Base-by-base conservation (phyloP, 1,140 invertebrate genomes). In the Philopotamus ludificatus region DNA sequence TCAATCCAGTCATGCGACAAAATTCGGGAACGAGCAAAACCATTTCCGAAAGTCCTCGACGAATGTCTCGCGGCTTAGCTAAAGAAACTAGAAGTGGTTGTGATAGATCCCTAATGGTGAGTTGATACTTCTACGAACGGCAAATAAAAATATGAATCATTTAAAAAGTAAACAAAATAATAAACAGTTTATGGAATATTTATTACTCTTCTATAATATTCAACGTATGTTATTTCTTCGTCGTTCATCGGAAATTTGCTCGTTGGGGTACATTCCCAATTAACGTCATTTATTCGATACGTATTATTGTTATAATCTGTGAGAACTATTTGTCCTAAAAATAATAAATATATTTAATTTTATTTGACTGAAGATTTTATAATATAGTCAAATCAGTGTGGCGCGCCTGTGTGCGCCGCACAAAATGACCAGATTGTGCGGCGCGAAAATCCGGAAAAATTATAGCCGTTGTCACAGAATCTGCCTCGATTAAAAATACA, bases 251-350 rank as follows among this genome's bases (percentile, higher is more conserved):
- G 74, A 70, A 91, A 90, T 1, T 76, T 82, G 47, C 87, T 89
- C 0, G 71, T 76, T 1, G 86, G 84, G 0, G 68, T 78, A 8
- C 87, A 86, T 10, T 79, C 81, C 74, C 86, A 86, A 44, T 89
- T 81, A 1, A 98, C 86, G 73, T 98, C 95, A 78, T 96, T 94
- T 21, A 98, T 81, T 28, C 86, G 79, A 73, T 98, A 98, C 0
- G 91, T 91, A 73, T 86, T 89, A 71, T 96, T 95, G 71, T 98
- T 98, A 72, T 98, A 98, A 51, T 89, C 83, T 0, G 95, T 97
- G n/a, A 98, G 74, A 0, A 98, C 92, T 54, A 88, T 76, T 72
- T 76, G 74, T 1, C 77, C 78, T 79, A n/a, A n/a, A n/a, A n/a
- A n/a, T n/a, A n/a, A n/a, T n/a, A n/a, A n/a, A n/a, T n/a, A n/a